These are phyloP conservation scores for Nycticebus coucang DNA, from an alignment of 2,113 vertebrate species.

Conservation along the genomic window DNA sequence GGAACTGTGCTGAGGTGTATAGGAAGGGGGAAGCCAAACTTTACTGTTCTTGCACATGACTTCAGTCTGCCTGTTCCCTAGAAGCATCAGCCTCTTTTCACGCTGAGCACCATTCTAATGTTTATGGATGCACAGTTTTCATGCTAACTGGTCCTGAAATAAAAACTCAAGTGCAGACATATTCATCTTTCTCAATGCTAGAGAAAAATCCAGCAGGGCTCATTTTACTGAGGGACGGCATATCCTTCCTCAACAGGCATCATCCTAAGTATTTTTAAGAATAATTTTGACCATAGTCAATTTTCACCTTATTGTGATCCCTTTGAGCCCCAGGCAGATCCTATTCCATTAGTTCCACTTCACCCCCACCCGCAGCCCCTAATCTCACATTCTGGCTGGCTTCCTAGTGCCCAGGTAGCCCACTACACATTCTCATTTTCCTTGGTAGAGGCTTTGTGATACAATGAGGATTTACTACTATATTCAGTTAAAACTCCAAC, in stretches of 20 bases:
- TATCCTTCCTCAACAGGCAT: not conserved
- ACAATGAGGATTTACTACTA: not conserved
- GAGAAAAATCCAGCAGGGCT: not conserved
- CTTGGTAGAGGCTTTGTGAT: not conserved
- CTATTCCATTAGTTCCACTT: not conserved
- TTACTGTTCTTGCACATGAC: not conserved
- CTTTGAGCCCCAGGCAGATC: not conserved
- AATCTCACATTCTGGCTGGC: not conserved
- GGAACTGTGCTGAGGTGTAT: accelerated
- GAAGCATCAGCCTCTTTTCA: not conserved
- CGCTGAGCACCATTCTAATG: not conserved
- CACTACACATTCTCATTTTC: not conserved
- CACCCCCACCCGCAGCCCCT: too few species aligned
- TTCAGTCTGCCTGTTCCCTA: not conserved
- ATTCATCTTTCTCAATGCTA: not conserved
- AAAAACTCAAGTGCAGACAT: not conserved
- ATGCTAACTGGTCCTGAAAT: not conserved
- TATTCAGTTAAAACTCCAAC: not conserved
- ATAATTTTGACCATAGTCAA: not conserved
- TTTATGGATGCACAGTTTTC: not conserved
- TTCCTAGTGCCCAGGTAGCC: not conserved
- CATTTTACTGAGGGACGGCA: not conserved
- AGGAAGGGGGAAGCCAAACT: accelerated
- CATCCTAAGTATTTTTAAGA: not conserved
- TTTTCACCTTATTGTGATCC: not conserved